These are phyloP conservation scores for Mus musculus DNA, from an alignment of 2,113 vertebrate genomes.

Conservation along the genomic window DNA sequence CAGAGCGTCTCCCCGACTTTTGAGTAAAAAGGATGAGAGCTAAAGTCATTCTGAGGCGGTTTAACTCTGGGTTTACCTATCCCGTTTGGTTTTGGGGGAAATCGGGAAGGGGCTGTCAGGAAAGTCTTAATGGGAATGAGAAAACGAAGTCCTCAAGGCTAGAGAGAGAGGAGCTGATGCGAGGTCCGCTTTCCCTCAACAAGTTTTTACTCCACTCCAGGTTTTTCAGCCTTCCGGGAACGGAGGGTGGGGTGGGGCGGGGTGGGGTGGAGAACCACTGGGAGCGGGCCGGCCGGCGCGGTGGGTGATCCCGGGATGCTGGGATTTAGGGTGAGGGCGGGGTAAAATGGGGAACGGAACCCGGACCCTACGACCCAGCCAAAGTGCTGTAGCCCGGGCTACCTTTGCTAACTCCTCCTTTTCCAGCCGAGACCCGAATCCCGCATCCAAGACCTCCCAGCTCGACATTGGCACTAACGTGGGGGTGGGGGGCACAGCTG, in stretches of 20 bases:
- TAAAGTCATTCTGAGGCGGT: neutral
- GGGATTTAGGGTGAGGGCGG: conserved; percentile 81
- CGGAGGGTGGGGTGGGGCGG: conserved; percentile 76
- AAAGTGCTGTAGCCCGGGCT: conserved; percentile 77
- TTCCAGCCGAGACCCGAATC: conserved; percentile 42
- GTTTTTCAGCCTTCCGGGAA: conserved; percentile 67
- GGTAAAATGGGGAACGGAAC: conserved; percentile 73
- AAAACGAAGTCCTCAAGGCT: neutral
- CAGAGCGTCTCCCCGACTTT: neutral
- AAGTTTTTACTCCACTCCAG: conserved; percentile 37
- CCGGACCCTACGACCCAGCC: conserved; percentile 72
- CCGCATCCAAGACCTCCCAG: conserved; percentile 80
- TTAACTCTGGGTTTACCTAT: neutral
- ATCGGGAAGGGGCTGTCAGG: neutral
- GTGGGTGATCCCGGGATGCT: conserved; percentile 83
- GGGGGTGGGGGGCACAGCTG: conserved; percentile 88
- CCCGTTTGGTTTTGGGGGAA: neutral
- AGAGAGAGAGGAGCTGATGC: neutral
- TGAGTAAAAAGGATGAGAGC: conserved; percentile 21
- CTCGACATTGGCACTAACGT: conserved; percentile 71
- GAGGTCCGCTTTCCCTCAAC: conserved; percentile 17
- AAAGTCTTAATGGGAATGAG: conserved; percentile 9
- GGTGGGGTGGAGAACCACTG: conserved; percentile 67
- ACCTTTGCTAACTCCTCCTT: conserved; percentile 74
- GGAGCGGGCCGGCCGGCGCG: conserved; percentile 76